A percentile compares a stretch with the other conserved stretches of the same genome.
Conservation (phyloP, 1,140 invertebrate species). For the Panagrolaimus sp. region DNA sequence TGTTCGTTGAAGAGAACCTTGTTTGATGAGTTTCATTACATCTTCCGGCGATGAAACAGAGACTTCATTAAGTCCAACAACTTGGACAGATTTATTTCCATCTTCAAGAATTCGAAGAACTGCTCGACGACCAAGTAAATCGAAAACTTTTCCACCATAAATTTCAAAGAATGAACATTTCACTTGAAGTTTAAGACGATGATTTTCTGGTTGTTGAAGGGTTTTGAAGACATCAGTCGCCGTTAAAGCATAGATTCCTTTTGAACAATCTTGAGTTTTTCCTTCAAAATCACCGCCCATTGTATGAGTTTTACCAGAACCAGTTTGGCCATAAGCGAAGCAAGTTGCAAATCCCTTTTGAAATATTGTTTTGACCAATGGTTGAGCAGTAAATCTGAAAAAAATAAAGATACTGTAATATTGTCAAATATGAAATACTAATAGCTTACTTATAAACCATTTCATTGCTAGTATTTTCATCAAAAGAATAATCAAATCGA, state of each 20-base stretch:
- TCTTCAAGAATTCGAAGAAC: constrained; percentile 90
- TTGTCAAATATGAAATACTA: constrained; percentile 5
- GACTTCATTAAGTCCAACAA: constrained; percentile 84
- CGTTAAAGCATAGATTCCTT: constrained; percentile 66
- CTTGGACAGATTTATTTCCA: constrained; percentile 73
- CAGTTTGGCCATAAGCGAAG: constrained; percentile 94
- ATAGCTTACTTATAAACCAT: constrained; percentile 76
- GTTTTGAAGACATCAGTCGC: constrained; percentile 84
- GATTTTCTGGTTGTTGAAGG: constrained; percentile 70
- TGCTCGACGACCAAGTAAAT: constrained; percentile 86
- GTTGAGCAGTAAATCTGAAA: constrained; percentile 76
- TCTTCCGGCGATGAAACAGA: constrained; percentile 79
- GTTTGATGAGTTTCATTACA: constrained; percentile 52
- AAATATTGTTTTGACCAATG: constrained; percentile 86
- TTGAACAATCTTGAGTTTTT: constrained; percentile 65
- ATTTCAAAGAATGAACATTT: constrained; percentile 92
- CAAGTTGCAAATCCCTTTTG: constrained; percentile 93
- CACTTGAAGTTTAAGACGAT: constrained; percentile 73
- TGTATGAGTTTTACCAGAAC: constrained; percentile 70
- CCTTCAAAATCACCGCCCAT: constrained; percentile 81
- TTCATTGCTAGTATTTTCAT: constrained; percentile 89
- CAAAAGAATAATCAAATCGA: constrained; percentile 97
- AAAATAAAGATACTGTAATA: constrained; percentile 24
- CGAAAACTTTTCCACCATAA: constrained; percentile 86
- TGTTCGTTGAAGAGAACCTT: constrained; percentile 63